Conservation (phyloP, 2,888 invertebrate species). For the Arctia plantaginis region DNA sequence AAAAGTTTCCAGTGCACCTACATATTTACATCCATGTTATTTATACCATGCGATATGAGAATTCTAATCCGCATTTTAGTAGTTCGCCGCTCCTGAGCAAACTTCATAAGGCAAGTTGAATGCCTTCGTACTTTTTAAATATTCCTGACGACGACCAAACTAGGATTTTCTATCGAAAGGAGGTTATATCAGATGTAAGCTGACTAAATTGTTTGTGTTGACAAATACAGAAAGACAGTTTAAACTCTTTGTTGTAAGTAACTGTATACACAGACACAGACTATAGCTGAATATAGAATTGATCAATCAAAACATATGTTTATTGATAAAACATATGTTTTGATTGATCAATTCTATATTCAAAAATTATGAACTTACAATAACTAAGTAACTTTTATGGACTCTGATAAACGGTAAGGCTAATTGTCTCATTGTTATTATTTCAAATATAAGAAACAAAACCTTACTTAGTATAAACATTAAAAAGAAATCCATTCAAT, state of each 20-base stretch:
- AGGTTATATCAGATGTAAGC: neutral
- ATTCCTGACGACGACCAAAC: constrained; percentile 6
- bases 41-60: constrained; percentile 13
- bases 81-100: constrained; percentile 37
- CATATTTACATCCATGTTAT: neutral
- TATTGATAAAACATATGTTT: no score
- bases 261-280: no score
- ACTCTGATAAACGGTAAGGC: no score
- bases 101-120: constrained; percentile 38
- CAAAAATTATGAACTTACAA: no score
- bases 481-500: neutral
- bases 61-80: constrained; percentile 30
- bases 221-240: neutral
- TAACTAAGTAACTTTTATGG: no score
- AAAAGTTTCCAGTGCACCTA: neutral
- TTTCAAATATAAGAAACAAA: no score
- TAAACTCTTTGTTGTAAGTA: neutral
- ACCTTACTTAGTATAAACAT: no score
- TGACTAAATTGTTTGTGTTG: neutral
- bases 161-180: constrained; percentile 19
- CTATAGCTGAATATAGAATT: no score
- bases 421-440: no score
- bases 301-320: no score
- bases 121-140: constrained; percentile 8
- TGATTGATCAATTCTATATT: no score